Percentiles rank a stretch among this genome's conserved stretches.
These are phyloP conservation scores for Wasmannia auropunctata DNA, from an alignment of 1,140 invertebrate species.

Conservation along the genomic window DNA sequence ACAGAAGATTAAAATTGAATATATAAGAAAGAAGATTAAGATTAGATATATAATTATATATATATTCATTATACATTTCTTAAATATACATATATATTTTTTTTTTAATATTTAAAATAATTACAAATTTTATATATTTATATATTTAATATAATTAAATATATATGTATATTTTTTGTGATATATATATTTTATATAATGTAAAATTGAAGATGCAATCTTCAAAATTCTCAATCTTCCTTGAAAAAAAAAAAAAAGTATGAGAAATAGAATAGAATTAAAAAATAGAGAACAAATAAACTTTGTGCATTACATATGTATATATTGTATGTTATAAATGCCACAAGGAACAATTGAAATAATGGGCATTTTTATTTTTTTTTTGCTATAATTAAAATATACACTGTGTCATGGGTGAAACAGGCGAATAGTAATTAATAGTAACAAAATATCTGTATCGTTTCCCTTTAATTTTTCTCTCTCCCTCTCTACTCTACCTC, in stretches of 20 bases:
- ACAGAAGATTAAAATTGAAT: background rate
- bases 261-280: background rate
- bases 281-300: background rate
- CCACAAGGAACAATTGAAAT: slow-evolving; percentile 65
- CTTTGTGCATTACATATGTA: background rate
- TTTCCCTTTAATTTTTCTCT: slow-evolving; percentile 76
- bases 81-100: background rate
- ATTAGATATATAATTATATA: background rate
- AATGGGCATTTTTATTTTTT: slow-evolving; percentile 80
- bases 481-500: slow-evolving; percentile 28
- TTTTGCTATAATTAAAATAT: slow-evolving; percentile 86
- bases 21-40: background rate
- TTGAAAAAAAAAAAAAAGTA: background rate
- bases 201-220: background rate
- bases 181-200: background rate
- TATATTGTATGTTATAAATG: slow-evolving; percentile 26
- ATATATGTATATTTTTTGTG: background rate
- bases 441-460: slow-evolving; percentile 85
- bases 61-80: background rate
- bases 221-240: background rate
- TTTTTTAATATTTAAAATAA: background rate
- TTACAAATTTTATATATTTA: background rate
- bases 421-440: slow-evolving; percentile 85
- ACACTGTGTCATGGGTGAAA: slow-evolving; percentile 86
- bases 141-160: background rate